Evolutionary conservation across 2,797 vertebrate species (phyloP).

Genomic region (Macrochelys suwanniensis): DNA sequence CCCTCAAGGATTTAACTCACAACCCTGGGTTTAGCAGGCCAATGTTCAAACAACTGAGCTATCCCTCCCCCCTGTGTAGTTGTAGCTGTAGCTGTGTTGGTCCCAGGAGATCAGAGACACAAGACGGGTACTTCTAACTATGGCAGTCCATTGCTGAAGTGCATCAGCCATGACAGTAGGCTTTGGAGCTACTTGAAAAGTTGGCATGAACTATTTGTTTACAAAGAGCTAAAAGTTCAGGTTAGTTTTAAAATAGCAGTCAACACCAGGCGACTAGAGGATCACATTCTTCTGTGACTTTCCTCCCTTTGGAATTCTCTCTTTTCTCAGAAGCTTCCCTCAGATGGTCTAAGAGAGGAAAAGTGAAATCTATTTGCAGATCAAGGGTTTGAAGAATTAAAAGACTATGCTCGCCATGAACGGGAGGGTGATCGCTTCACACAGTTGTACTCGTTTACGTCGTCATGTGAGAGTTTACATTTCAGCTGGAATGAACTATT

Average conservation of each 20-base stretch:
- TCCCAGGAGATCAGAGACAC: too few relatives aligned
- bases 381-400: background rate
- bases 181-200: slow-evolving; percentile 41
- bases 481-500: background rate
- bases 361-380: background rate
- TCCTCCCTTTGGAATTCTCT: background rate
- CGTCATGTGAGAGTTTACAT: background rate
- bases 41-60: too few relatives aligned
- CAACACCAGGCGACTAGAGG: slow-evolving; percentile 19
- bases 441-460: background rate
- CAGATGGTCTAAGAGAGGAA: background rate
- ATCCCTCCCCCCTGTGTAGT: too few relatives aligned
- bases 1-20: too few relatives aligned
- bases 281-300: slow-evolving; percentile 45
- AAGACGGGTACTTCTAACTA: background rate
- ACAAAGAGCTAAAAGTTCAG: slow-evolving; percentile 58
- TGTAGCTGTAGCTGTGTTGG: too few relatives aligned
- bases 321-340: slow-evolving; percentile 44
- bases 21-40: too few relatives aligned
- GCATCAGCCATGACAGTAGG: background rate
- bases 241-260: slow-evolving; percentile 59
- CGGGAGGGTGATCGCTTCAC: background rate
- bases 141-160: rapidly evolving
- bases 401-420: background rate
- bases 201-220: slow-evolving; percentile 45